Evolutionary conservation across 2,888 invertebrate genomes (phyloP).

Genomic region (Anodontia alba): DNA sequence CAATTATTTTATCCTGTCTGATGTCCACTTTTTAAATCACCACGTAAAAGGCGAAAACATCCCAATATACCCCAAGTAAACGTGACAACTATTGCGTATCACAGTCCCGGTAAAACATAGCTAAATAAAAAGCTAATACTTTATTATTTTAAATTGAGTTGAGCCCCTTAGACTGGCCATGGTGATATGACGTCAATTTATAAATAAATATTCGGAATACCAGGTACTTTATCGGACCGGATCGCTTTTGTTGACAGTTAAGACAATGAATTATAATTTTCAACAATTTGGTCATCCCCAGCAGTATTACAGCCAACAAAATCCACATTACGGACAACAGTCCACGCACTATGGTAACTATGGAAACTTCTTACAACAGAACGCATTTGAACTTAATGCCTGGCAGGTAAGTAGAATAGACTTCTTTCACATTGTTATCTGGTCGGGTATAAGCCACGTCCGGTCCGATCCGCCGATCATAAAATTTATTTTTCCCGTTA

Average conservation of each 20-base stretch:
- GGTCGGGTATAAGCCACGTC: too few species aligned
- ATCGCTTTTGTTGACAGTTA: neutral
- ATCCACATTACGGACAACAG: constrained; percentile 67
- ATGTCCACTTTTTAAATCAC: too few species aligned
- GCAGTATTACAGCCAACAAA: constrained; percentile 49
- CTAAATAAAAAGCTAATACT: too few species aligned
- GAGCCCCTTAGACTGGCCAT: constrained; percentile 45
- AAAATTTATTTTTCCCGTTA: too few species aligned
- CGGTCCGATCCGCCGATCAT: too few species aligned
- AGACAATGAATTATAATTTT: neutral
- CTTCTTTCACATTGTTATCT: too few species aligned
- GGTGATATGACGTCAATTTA: constrained; percentile 54
- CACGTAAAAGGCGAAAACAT: too few species aligned
- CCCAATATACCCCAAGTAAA: too few species aligned
- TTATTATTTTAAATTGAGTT: constrained; percentile 12
- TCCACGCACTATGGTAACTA: constrained; percentile 72
- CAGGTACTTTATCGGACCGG: neutral
- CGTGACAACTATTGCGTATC: too few species aligned
- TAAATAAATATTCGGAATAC: constrained; percentile 52
- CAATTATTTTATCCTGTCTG: too few species aligned
- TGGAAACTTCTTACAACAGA: constrained; percentile 67
- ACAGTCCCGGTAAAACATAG: too few species aligned
- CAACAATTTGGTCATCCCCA: neutral
- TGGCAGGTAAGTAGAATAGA: constrained; percentile 76
- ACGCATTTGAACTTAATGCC: constrained; percentile 70